Base-by-base conservation (phyloP, 2,113 vertebrate species). In the Eleginops maclovinus region DNA sequence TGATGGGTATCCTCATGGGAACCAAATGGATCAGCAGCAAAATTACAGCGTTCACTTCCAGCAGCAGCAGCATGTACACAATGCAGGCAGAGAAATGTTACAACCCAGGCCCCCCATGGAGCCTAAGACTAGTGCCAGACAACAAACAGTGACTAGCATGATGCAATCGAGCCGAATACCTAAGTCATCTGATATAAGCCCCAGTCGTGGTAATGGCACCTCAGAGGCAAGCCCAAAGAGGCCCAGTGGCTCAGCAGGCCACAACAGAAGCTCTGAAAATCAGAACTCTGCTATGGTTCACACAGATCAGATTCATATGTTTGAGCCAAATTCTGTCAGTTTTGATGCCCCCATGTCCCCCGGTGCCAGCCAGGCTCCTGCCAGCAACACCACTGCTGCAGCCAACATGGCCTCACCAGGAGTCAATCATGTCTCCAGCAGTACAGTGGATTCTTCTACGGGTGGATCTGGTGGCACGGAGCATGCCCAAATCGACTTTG, bases 371-470 rank as follows among this genome's bases (percentile, higher is more conserved):
- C 94, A 93, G 66, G 88, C 84, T 72, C 92, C 91, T 47, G 86
- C 69, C 55, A 77, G 66, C 83, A 94, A 93, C 87, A 73, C 46
- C 65, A 59, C 91, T 65, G 93, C 94, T 77, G 81, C 93, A 5
- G 86, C 94, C n/a, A 83, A 94, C 74, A 93, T 97, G 94, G 94
- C 96, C 15, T 99, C 98, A 0, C 98, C 98, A 0, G 97, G 97
- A 31, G 89, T 95, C 8, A 96, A 98, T 92, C 98, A 99, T 82
- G 98, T 99, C 67, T 97, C 97, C 79, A 99, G 98, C 94, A 99
- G 98, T 89, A 99, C 98, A 0, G 96, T 96, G 75, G 98, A 99
- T 90, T 97, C 96, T 78, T 97, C 97, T 19, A 88, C 88, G 1
- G 51, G 79, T 15, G 73, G 84, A 40, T 68, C 78, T 0, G 96